Evolutionary conservation across 2,888 invertebrate species (phyloP), one percentile per base, ranked within the genome.

Genomic region (Nomada ferruginata): DNA sequence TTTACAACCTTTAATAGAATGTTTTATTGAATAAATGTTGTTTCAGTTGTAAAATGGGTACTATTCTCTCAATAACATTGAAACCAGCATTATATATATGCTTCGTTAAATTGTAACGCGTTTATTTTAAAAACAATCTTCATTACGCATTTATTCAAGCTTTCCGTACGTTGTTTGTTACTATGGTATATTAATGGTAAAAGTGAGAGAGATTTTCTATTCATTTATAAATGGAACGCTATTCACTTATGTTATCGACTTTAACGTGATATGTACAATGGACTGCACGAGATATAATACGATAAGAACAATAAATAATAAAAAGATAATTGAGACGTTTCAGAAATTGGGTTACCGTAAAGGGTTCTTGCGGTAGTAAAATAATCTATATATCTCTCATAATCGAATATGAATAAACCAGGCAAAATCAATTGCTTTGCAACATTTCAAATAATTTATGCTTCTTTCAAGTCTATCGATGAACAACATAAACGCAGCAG

Each of bases 281-380:
- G n/a, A 13, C 29, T 76, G 9, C 36, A n/a, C 60, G n/a, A 70
- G 60, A 71, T 53, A 65, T 23, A 65, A 20, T 71, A 65, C 13
- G 79, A 79, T 79, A 79, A 76, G 79, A 71, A 53, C 36, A 76
- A 65, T 57, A 79, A 77, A 71, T 60, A 71, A 61, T 23, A 65
- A 55, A 47, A 53, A 68, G 53, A 50, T 78, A 42, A 44, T 36
- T 36, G 36, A 70, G 53, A 70, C 64, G 26, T 68, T 59, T 42
- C 59, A 18, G 52, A 69, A 70, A 66, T 52, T 23, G 36, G 65
- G 70, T 76, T 59, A 47, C n/a, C 9, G 50, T 0, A 53, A 10
- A 44, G 4, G 55, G 15, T 47, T 42, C 50, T 29, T 10, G 18
- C 53, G 52, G 15, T 44, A 47, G 2, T 2, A n/a, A 61, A 5